Evolutionary conservation across 2,113 vertebrate genomes (phyloP), one percentile per base, ranked within the genome.

Genomic region (Pipra filicauda): DNA sequence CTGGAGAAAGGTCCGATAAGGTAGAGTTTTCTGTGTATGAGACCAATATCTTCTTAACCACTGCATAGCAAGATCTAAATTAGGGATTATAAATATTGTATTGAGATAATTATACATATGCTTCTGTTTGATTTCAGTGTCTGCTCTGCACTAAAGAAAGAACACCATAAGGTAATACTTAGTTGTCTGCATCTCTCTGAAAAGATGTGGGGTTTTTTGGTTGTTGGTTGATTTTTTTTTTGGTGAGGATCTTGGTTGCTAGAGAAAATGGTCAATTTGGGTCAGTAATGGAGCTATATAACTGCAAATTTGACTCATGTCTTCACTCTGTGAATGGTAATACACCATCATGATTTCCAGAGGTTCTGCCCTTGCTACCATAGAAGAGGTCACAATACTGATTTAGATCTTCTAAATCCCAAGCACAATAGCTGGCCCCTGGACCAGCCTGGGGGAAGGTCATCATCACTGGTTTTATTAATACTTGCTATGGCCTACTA

Each of bases 81-180:
- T n/a, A 44, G 15, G 44, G 23, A 11, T 54, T 86, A 66, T 44
- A 33, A 74, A 54, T 62, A 52, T 27, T 39, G 21, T 15, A 23
- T 12, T 52, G 12, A 85, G 12, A 66, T 44, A 43, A 49, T 51
- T 55, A 28, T 22, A 37, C 0, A 0, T 12, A 15, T 14, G 4
- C 0, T 80, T 1, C 11, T 66, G 6, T 66, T 79, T 44, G 27
- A 76, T 61, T 83, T 91, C 55, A 70, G 8, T 57, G 27, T 49
- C 33, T 73, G 15, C 10, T 57, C 7, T 48, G 17, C 4, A 4
- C 23, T 59, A 43, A 74, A 57, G 15, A 83, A 44, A 67, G 23
- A 92, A 39, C 28, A 59, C 2, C 0, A 0, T 22, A 67, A 59
- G 0, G 0, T 23, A 64, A 15, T 9, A 1, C 0, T 16, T 46